phyloP scores from a whole-genome alignment of 1,140 invertebrate species.

The Cyphomyrmex costatus region DNA sequence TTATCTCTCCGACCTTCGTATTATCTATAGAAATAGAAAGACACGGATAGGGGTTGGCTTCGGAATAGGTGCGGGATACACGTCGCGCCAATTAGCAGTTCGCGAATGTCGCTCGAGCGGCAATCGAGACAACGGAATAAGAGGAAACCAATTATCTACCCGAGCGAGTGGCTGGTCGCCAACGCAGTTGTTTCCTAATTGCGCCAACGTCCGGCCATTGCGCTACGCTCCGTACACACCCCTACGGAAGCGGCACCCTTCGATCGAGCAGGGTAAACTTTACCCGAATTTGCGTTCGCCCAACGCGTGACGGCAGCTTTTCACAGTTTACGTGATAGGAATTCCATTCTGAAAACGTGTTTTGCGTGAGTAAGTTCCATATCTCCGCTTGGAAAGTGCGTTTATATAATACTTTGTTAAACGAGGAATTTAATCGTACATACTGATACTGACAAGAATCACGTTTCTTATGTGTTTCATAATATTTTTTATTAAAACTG shows the following conservation, averaged over 20 bases:
- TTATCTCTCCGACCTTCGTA: background rate
- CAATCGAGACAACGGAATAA: slow-evolving; percentile 74
- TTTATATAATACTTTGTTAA: slow-evolving; percentile 44
- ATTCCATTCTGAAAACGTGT: slow-evolving; percentile 31
- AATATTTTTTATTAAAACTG: background rate
- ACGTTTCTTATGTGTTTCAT: background rate
- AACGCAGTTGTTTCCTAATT: slow-evolving; percentile 80
- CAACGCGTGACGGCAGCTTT: slow-evolving; percentile 48
- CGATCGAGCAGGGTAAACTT: slow-evolving; percentile 65
- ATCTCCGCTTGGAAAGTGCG: slow-evolving; percentile 3
- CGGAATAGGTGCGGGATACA: slow-evolving; percentile 65
- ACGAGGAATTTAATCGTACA: slow-evolving; percentile 3
- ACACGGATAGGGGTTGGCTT: slow-evolving; percentile 1
- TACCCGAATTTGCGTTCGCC: slow-evolving; percentile 58
- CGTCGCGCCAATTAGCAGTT: slow-evolving; percentile 74
- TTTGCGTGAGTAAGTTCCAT: background rate
- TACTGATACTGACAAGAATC: background rate
- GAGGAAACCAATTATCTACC: slow-evolving; percentile 77
- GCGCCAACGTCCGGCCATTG: slow-evolving; percentile 73
- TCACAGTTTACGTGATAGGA: slow-evolving; percentile 57
- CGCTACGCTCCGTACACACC: slow-evolving; percentile 28
- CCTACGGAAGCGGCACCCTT: slow-evolving; percentile 52
- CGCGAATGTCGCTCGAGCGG: slow-evolving; percentile 67
- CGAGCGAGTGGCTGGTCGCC: slow-evolving; percentile 69
- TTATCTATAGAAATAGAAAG: slow-evolving; percentile 5